phyloP scores from a whole-genome alignment of 2,888 invertebrate species.

The Noctua pronuba region DNA sequence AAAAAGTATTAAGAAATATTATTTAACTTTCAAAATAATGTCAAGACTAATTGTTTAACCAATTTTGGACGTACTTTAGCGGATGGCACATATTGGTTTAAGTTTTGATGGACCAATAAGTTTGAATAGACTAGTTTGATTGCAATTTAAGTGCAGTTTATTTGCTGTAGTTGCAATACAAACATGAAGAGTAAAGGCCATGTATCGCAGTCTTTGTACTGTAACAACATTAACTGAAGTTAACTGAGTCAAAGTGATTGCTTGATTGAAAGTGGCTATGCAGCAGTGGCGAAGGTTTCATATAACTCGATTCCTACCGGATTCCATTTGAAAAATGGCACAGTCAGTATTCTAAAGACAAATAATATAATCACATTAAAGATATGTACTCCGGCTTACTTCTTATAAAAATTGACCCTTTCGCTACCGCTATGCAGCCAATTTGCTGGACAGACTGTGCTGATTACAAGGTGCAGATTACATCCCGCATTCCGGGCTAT shows the following conservation, averaged over 20 bases:
- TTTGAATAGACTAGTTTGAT: not conserved
- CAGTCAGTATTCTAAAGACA: no score
- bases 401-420: no score
- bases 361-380: no score
- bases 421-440: not conserved
- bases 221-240: not conserved
- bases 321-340: no score
- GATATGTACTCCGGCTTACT: no score
- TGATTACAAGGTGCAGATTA: not conserved
- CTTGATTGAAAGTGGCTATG: not conserved
- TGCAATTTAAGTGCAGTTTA: not conserved
- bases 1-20: slow-evolving; percentile 34
- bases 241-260: not conserved
- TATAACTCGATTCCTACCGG: no score
- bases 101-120: slow-evolving; percentile 8
- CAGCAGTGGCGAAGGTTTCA: no score
- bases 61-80: slow-evolving; percentile 21
- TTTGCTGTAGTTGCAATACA: not conserved
- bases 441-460: not conserved
- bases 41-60: slow-evolving; percentile 38
- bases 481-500: not conserved
- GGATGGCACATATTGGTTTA: slow-evolving; percentile 21
- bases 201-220: not conserved
- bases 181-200: no score
- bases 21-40: slow-evolving; percentile 38